Evolutionary conservation across 2,113 vertebrate genomes (phyloP), one percentile per base, ranked within the genome.

Genomic region (Pimephales promelas): DNA sequence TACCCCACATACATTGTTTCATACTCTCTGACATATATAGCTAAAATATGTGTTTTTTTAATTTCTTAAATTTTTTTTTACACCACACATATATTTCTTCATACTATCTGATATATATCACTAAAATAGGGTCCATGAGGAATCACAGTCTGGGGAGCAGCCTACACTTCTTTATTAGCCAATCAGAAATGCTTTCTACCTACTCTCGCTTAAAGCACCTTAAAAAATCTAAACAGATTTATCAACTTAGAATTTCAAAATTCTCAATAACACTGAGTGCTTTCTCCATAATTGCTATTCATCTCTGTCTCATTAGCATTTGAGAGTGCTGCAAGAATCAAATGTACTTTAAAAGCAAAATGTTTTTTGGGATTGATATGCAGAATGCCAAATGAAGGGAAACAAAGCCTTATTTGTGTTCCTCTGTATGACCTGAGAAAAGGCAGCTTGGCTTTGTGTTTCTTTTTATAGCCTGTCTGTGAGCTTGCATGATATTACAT

Each of bases 211-310:
- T 31, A 49, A 14, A 74, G 26, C 45, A 52, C 72, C 72, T 74
- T 9, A 52, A 74, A 52, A 28, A 74, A 74, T 52, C 26, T 56
- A 72, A 79, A 47, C 28, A 52, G 49, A 26, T 81, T 73, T 62
- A 81, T 86, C 83, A 83, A 56, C 76, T 54, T 49, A 83, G 54
- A 54, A 82, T 72, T 70, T 86, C 18, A 52, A 71, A 74, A 47
- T 68, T 62, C 70, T 71, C 10, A n/a, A 61, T 71, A 56, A 36
- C 64, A 75, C 36, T n/a, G 74, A 71, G 79, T 78, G 54, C 52
- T 36, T 56, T 82, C 45, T 61, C 26, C 45, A 62, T 16, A 36
- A 28, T 57, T 75, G 57, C 49, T 5, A 77, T 75, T 76, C 26
- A 34, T 66, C 61, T 81, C 10, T 3, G 18, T 56, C 18, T 61